phyloP scores from a whole-genome alignment of 1,140 invertebrate genomes.

The Bombyx mori region DNA sequence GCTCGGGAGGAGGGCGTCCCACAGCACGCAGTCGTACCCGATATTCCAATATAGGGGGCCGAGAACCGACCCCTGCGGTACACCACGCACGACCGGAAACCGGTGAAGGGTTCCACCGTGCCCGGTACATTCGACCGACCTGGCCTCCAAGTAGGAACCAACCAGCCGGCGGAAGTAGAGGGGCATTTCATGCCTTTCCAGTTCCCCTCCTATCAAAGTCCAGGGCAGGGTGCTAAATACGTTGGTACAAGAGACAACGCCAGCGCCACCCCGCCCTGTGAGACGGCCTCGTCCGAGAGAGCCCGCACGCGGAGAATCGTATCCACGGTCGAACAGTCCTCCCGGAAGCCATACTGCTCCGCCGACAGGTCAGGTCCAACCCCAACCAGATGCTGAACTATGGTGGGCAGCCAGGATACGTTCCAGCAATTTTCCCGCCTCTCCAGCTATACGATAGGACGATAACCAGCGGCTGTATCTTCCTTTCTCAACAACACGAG shows the following conservation, averaged over 20 bases:
- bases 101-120: not conserved
- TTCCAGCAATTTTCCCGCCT: too few relatives aligned
- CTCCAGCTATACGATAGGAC: too few relatives aligned
- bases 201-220: conserved; percentile 4
- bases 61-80: not conserved
- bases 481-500: too few relatives aligned
- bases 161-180: conserved; percentile 8
- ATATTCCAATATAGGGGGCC: not conserved
- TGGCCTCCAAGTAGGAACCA: conserved; percentile 3
- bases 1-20: not conserved
- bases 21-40: conserved; percentile 1
- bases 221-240: conserved; percentile 11
- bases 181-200: conserved; percentile 8
- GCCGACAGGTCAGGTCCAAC: too few relatives aligned
- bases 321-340: too few relatives aligned
- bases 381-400: too few relatives aligned
- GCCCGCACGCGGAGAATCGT: too few relatives aligned
- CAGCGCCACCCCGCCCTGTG: not conserved
- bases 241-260: not conserved
- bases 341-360: too few relatives aligned
- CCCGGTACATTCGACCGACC: not conserved
- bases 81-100: not conserved
- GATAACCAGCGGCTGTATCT: not conserved
- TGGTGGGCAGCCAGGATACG: too few relatives aligned
- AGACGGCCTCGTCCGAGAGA: too few relatives aligned